Conservation (phyloP, 2,113 vertebrate genomes). For the Lanius collurio region DNA sequence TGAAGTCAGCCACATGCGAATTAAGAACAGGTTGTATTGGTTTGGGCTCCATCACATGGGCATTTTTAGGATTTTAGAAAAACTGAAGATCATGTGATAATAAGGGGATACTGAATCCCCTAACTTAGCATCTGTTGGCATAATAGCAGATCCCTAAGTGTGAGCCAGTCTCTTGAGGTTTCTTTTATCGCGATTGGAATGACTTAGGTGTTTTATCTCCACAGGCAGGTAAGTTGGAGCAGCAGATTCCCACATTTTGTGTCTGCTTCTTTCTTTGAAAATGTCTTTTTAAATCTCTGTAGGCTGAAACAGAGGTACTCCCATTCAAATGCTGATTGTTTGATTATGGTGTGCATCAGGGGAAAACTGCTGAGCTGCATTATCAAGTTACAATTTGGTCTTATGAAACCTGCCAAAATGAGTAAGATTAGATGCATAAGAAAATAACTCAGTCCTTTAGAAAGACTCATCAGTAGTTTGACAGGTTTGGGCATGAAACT, state of each 20-base stretch:
- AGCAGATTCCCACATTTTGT: neutral
- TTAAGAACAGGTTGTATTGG: neutral
- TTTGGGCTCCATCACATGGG: neutral
- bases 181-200: neutral
- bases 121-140: neutral
- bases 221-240: neutral
- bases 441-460: slow-evolving; percentile 36
- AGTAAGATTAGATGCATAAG: slow-evolving; percentile 15
- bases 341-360: neutral
- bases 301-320: neutral
- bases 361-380: slow-evolving; percentile 37
- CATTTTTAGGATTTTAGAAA: neutral
- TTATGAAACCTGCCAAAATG: slow-evolving; percentile 26
- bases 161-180: neutral
- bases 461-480: slow-evolving; percentile 1
- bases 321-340: neutral
- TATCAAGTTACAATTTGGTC: slow-evolving; percentile 6
- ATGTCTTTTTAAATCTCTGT: neutral
- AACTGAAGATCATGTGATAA: neutral
- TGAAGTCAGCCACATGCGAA: neutral
- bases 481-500: slow-evolving; percentile 48
- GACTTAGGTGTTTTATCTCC: neutral
- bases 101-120: neutral
- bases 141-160: neutral
- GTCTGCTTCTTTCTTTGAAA: neutral